phyloP scores from a whole-genome alignment of 35 echinoderm and acorn worm species.

The Chiridota heheva region DNA sequence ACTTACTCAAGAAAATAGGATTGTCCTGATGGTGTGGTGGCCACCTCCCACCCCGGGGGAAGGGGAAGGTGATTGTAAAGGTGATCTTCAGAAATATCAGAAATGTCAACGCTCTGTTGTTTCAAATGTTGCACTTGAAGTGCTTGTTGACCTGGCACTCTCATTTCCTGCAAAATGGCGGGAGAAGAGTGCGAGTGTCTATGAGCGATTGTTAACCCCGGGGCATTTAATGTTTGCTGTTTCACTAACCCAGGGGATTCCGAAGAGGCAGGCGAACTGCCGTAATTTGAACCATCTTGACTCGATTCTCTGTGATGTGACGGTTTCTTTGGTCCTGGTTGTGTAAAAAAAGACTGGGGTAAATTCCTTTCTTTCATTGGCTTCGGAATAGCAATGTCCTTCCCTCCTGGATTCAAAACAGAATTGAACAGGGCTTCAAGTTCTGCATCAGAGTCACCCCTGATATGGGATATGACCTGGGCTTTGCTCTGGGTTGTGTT shows the following conservation, averaged over 20 bases:
- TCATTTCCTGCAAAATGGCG: conserved; percentile 62
- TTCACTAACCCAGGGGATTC: too few species aligned
- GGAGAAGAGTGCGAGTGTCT: conserved; percentile 56
- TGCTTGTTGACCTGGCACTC: conserved; percentile 21
- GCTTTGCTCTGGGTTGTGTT: not conserved
- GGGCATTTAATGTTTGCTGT: too few species aligned
- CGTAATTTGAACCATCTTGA: conserved; percentile 63
- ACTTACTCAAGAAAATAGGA: conserved; percentile 74
- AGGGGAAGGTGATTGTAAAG: too few species aligned
- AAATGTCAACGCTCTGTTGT: conserved; percentile 69
- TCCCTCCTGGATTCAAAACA: conserved; percentile 47
- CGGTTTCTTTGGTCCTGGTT: conserved; percentile 31
- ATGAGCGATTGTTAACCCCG: conserved; percentile 47
- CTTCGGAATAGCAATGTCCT: conserved; percentile 26
- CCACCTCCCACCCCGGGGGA: conserved; percentile 65
- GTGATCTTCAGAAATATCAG: not conserved
- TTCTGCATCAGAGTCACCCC: conserved; percentile 61
- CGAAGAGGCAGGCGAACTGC: conserved; percentile 29
- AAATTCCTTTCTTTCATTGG: conserved; percentile 64
- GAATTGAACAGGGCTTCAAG: conserved; percentile 55
- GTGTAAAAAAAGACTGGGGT: conserved; percentile 63
- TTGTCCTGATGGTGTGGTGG: conserved; percentile 52
- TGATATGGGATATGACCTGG: conserved; percentile 45
- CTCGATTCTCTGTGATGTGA: conserved; percentile 64
- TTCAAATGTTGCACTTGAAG: conserved; percentile 56